Percentiles rank a stretch among this genome's conserved stretches.
These are phyloP conservation scores for Eulimnadia texana DNA, from an alignment of 1,140 invertebrate genomes.

Conservation along the genomic window DNA sequence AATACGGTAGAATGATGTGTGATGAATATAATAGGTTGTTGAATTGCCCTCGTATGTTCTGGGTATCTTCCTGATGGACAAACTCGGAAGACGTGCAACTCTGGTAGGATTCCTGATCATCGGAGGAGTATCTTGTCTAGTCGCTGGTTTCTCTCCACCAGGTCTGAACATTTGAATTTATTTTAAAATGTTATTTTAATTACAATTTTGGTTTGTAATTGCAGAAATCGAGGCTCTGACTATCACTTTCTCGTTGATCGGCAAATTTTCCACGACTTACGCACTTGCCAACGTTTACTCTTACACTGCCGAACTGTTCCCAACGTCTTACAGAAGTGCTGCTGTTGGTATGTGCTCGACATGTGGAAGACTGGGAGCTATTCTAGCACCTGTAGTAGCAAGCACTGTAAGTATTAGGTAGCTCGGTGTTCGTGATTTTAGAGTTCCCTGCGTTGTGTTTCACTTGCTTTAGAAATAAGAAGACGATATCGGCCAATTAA, in stretches of 20 bases:
- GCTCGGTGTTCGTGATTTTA: too few species aligned
- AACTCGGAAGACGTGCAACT: background rate
- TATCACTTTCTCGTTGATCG: background rate
- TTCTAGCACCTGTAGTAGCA: background rate
- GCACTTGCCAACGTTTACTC: background rate
- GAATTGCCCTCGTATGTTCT: slow-evolving; percentile 1
- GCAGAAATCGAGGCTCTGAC: background rate
- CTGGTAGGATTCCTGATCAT: background rate
- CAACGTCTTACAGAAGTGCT: background rate
- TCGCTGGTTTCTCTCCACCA: background rate
- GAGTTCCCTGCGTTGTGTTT: background rate
- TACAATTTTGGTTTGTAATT: too few species aligned
- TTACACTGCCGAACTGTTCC: slow-evolving; percentile 7
- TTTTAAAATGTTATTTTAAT: background rate
- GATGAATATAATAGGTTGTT: too few species aligned
- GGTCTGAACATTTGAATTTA: background rate
- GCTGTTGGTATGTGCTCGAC: slow-evolving; percentile 1
- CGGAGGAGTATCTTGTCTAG: background rate
- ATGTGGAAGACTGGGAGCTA: background rate
- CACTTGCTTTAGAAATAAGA: background rate
- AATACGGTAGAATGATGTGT: too few species aligned
- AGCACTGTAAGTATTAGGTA: background rate
- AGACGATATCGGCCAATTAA: too few species aligned
- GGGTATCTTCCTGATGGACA: background rate
- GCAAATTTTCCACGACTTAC: slow-evolving; percentile 3